A percentile compares a stretch with the other conserved stretches of the same genome.
These are phyloP conservation scores for Calephelis perditalis DNA, from an alignment of 2,888 invertebrate species.

Conservation along the genomic window DNA sequence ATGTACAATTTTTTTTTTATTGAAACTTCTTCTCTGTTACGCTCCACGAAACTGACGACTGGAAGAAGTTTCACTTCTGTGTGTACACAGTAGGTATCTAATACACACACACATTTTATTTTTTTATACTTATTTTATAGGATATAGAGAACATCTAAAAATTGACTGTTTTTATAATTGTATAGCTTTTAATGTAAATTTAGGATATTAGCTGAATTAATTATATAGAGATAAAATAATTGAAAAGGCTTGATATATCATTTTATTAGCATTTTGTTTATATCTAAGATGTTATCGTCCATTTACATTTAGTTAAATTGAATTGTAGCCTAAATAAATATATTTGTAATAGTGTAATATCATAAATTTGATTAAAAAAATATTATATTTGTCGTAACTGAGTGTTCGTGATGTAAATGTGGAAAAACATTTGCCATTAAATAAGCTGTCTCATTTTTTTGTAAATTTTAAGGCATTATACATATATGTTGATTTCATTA, in stretches of 20 bases:
- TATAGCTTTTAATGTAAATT: slow-evolving; percentile 12
- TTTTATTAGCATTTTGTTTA: slow-evolving; percentile 8
- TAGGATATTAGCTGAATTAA: slow-evolving; percentile 1
- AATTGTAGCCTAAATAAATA: not conserved
- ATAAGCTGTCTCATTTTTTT: too few relatives aligned
- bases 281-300: slow-evolving; percentile 1
- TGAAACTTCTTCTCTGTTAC: too few relatives aligned
- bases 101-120: too few relatives aligned
- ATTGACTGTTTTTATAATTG: slow-evolving; percentile 13
- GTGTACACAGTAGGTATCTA: too few relatives aligned
- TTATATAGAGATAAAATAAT: slow-evolving; percentile 10
- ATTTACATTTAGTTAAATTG: not conserved
- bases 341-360: not conserved
- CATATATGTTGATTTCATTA: too few relatives aligned
- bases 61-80: too few relatives aligned
- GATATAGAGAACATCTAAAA: slow-evolving; percentile 3
- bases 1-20: too few relatives aligned
- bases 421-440: not conserved
- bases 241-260: not conserved
- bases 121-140: too few relatives aligned
- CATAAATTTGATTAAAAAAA: not conserved
- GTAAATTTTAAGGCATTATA: too few relatives aligned
- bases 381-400: not conserved
- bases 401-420: slow-evolving; percentile 6
- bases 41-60: too few relatives aligned